Evolutionary conservation across 2,888 invertebrate genomes (phyloP).

Genomic region (Balanococcus diminutus): DNA sequence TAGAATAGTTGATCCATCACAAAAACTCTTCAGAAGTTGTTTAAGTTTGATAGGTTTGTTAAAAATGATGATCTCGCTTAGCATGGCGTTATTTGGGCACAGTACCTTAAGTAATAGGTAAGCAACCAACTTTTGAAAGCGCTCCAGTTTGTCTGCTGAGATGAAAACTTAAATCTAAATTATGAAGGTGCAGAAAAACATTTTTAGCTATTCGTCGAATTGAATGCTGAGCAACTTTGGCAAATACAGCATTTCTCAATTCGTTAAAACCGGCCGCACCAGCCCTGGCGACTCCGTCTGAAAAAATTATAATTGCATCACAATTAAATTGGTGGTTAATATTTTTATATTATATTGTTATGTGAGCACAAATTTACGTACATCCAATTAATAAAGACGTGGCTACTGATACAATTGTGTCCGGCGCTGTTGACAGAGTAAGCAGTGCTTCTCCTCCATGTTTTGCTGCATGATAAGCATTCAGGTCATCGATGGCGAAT

Average conservation of each 20-base stretch:
- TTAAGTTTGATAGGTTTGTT: too few species aligned
- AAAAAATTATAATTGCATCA: too few species aligned
- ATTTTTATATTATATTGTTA: not conserved
- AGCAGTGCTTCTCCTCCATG: slow-evolving; percentile 66
- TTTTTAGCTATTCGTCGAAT: slow-evolving; percentile 92
- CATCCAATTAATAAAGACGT: slow-evolving; percentile 86
- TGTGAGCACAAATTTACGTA: slow-evolving; percentile 64
- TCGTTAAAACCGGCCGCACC: slow-evolving; percentile 94
- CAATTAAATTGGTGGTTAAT: not conserved
- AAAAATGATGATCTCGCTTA: too few species aligned
- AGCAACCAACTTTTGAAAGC: slow-evolving; percentile 75
- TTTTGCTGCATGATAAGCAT: slow-evolving; percentile 65
- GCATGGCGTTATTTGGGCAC: too few species aligned
- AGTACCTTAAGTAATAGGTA: too few species aligned
- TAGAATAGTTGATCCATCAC: too few species aligned
- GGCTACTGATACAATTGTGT: slow-evolving; percentile 78
- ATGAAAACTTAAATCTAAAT: slow-evolving; percentile 92
- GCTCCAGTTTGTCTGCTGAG: slow-evolving; percentile 93
- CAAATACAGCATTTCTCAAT: slow-evolving; percentile 95
- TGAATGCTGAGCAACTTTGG: slow-evolving; percentile 95
- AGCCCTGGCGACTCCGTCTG: slow-evolving; percentile 92
- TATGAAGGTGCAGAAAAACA: slow-evolving; percentile 94
- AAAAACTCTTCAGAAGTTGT: too few species aligned
- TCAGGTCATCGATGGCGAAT: slow-evolving; percentile 87
- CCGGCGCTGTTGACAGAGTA: slow-evolving; percentile 78